Evolutionary conservation across 2,888 invertebrate species (phyloP), one percentile per base, ranked within the genome.

Genomic region (Lasioglossum lativentre): DNA sequence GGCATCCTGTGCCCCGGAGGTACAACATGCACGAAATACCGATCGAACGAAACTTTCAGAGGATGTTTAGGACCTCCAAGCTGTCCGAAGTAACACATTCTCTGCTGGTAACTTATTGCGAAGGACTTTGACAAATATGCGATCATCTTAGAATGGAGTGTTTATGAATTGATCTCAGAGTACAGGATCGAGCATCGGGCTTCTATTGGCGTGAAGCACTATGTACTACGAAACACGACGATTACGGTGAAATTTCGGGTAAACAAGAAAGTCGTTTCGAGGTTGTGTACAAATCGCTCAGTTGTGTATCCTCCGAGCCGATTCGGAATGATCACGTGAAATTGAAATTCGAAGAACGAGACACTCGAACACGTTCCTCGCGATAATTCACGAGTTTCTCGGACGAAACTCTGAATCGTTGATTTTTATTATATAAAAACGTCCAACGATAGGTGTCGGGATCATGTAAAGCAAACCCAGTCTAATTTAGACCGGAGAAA

Each of bases 221-320:
- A 34, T 3, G 34, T n/a, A 72, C 14, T 42, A 63, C 59, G 45
- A 30, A 45, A n/a, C n/a, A n/a, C n/a, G 75, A 74, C 82, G 72
- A 88, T 82, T 81, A 85, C 79, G 59, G 19, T 52, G 71, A 73
- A 52, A 63, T 47, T 34, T 71, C 45, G 12, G 59, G 77, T 71
- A 75, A 87, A 87, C 82, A 75, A 40, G 40, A 74, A 78, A 83
- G 74, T 71, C 82, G 77, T 79, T 70, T n/a, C 14, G 12, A 40
- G 14, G 23, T 70, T 40, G 40, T 4, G 0, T 5, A 68, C 23
- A n/a, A 40, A 40, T 38, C 19, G 4, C 23, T 0, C n/a, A 1
- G 38, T 16, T 30, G 71, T 71, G 42, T 80, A 78, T 38, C 72
- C 14, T 59, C 14, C n/a, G 73, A 42, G 42, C 45, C 83, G 45